Base-by-base conservation (phyloP, 2,113 vertebrate species). In the Pycnonotus jocosus region DNA sequence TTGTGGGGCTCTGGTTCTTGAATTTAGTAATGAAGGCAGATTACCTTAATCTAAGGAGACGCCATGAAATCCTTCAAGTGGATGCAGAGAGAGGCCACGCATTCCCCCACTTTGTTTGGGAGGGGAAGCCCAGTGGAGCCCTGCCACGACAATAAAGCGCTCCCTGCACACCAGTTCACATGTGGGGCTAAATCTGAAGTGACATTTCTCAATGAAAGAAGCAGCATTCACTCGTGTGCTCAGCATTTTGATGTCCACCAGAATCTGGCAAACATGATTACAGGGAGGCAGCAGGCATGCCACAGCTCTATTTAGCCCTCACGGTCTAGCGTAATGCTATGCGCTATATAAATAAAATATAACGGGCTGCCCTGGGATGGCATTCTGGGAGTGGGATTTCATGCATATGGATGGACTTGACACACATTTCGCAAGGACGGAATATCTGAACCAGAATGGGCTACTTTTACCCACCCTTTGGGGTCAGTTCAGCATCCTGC, bases 11-110 rank as follows among this genome's bases (percentile, higher is more conserved):
- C 77, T 42, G 45, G 25, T 9, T 70, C 87, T 79, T 27, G 81
- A 94, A 93, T 95, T 89, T 89, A 93, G 93, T 79, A 81, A 96
- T 83, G 94, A 95, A 80, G 91, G 82, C 45, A 92, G 81, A 92
- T 95, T 96, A 97, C 64, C 91, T 81, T 97, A 96, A 97, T 95
- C 47, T 85, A 93, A 97, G 81, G 82, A 89, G 97, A 95, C 21
- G 53, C 95, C 95, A 95, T 95, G 94, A 96, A 97, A 96, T 96
- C 92, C 86, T 88, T 69, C 60, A 81, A 86, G 48, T 37, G 54
- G 70, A 56, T 44, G 73, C 81, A 86, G 72, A 69, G 18, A 38
- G 62, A 38, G 35, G 82, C 37, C 13, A 40, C 0, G 20, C 90
- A 40, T 79, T 80, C 45, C 79, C 64, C 68, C 31, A 78, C 93